phyloP scores from a whole-genome alignment of 2,113 vertebrate genomes.

The Lipotes vexillifer region DNA sequence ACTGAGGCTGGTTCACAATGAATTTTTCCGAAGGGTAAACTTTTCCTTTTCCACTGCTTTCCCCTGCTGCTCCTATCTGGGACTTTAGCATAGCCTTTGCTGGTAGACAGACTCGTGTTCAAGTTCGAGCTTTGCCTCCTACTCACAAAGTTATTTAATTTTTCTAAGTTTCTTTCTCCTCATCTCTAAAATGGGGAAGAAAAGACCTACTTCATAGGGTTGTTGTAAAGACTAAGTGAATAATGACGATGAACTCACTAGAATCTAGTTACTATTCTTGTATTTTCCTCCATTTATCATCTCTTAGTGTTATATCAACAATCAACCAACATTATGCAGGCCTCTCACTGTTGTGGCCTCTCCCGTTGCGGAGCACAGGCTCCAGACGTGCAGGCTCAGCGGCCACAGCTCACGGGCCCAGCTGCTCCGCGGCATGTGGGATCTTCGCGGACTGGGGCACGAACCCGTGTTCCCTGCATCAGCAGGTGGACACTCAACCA shows the following conservation, averaged over 20 bases:
- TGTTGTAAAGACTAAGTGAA: background rate
- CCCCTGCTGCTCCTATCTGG: background rate
- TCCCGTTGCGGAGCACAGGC: too few species aligned
- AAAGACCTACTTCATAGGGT: background rate
- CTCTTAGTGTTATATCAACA: background rate
- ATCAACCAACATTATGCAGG: background rate
- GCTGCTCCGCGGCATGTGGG: too few species aligned
- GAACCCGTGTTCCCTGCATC: too few species aligned
- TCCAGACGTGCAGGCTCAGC: too few species aligned
- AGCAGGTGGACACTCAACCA: too few species aligned
- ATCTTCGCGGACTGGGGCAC: too few species aligned
- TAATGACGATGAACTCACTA: background rate
- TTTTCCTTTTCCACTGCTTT: background rate
- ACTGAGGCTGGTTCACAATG: conserved; percentile 86
- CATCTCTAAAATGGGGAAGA: background rate
- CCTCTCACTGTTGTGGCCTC: too few species aligned
- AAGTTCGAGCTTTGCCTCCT: background rate
- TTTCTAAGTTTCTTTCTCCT: background rate
- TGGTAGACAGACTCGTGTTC: background rate
- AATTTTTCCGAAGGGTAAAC: conserved; percentile 90
- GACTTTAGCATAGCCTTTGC: background rate
- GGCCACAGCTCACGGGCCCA: too few species aligned
- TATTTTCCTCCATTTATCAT: background rate
- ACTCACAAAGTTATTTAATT: background rate
- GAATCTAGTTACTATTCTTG: background rate